A percentile compares a stretch with the other conserved stretches of the same genome.
Evolutionary conservation across 2,797 vertebrate species (phyloP).

Genomic region (Chelon labrosus): DNA sequence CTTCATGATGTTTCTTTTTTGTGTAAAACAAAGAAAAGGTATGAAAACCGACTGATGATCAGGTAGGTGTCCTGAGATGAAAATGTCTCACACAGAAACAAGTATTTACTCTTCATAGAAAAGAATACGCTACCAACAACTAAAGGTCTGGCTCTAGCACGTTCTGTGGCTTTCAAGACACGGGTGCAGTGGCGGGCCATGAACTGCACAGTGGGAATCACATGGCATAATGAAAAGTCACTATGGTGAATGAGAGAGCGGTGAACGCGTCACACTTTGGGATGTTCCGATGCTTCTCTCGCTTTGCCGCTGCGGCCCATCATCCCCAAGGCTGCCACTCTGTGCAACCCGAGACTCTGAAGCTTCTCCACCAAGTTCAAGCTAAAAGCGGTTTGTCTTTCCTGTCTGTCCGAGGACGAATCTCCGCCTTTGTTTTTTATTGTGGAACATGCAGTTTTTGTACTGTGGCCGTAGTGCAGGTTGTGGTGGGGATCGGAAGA

Average conservation of each 20-base stretch:
- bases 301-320: slow-evolving; percentile 25
- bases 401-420: slow-evolving; percentile 2
- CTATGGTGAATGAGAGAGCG: slow-evolving; percentile 35
- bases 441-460: slow-evolving; percentile 16
- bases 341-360: slow-evolving; percentile 84
- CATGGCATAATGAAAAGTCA: slow-evolving; percentile 63
- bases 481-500: slow-evolving; percentile 38
- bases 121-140: slow-evolving; percentile 35
- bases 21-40: slow-evolving; percentile 41
- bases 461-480: slow-evolving; percentile 15
- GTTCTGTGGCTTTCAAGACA: slow-evolving; percentile 55
- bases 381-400: slow-evolving; percentile 82
- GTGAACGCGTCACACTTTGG: slow-evolving; percentile 43
- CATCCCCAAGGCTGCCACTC: slow-evolving; percentile 84
- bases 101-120: slow-evolving; percentile 40
- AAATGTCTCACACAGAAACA: slow-evolving; percentile 25
- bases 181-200: slow-evolving; percentile 42
- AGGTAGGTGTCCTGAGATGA: slow-evolving; percentile 74
- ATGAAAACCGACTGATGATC: slow-evolving; percentile 32
- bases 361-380: slow-evolving; percentile 90
- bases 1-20: slow-evolving; percentile 27
- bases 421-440: slow-evolving; percentile 27
- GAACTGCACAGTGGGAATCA: slow-evolving; percentile 51
- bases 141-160: slow-evolving; percentile 61
- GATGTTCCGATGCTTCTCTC: slow-evolving; percentile 24